phyloP scores from a whole-genome alignment of 2,797 vertebrate genomes.

The Hoplostethus mediterraneus region DNA sequence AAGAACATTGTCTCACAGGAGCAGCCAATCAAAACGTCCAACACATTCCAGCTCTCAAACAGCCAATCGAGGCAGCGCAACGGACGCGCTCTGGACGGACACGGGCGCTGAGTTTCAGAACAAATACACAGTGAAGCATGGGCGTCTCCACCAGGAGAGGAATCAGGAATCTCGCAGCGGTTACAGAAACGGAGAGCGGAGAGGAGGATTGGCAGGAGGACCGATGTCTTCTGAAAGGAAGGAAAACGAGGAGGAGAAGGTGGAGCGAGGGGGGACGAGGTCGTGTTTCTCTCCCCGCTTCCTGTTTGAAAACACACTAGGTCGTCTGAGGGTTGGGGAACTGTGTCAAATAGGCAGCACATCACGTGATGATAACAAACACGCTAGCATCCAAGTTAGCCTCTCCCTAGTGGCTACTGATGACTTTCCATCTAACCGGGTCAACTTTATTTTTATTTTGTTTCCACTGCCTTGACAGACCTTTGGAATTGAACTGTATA shows the following conservation, averaged over 20 bases:
- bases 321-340: constrained; percentile 50
- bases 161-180: constrained; percentile 54
- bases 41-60: constrained; percentile 65
- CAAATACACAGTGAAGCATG: constrained; percentile 66
- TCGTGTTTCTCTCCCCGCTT: constrained; percentile 19
- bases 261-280: constrained; percentile 5
- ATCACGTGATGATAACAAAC: constrained; percentile 17
- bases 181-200: constrained; percentile 39
- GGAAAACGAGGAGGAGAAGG: constrained; percentile 6
- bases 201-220: constrained; percentile 30
- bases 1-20: constrained; percentile 55
- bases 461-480: neutral
- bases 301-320: constrained; percentile 16
- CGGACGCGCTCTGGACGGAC: constrained; percentile 49
- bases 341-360: constrained; percentile 12
- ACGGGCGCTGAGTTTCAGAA: constrained; percentile 54
- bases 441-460: neutral
- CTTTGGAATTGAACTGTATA: no score
- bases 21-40: constrained; percentile 71
- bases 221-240: constrained; percentile 20
- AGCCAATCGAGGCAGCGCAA: constrained; percentile 71
- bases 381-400: neutral
- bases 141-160: constrained; percentile 52
- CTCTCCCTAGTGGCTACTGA: neutral
- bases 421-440: neutral